Base-by-base conservation (phyloP, 2,888 invertebrate genomes). In the Eupeodes latifasciatus region DNA sequence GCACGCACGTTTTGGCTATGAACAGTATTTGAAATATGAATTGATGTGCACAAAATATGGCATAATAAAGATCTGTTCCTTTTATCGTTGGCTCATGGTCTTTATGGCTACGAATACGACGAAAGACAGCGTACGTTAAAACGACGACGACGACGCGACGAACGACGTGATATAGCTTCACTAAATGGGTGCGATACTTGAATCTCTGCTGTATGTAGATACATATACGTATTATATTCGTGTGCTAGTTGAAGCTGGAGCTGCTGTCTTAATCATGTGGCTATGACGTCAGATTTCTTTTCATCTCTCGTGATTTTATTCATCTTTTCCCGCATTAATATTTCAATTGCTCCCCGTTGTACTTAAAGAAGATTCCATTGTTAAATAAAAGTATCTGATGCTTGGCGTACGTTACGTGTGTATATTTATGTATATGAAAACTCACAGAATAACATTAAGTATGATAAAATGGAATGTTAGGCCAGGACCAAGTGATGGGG, bases 241-340 rank as follows among this genome's bases (percentile, higher is more conserved):
- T 27, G 27, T 27, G 27, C 2, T 27, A 27, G 27, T 27, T 27
- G 27, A 27, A 1, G 27, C 27, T 27, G 27, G 27, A 27, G 2
- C 6, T 59, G 66, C 47, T 66, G 66, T 40, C 49, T 66, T 69
- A 53, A 69, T 69, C 69, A 36, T 55, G 40, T 19, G 14, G 44
- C 53, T 19, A 72, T 79, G 79, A 79, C 62, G 79, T 79, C 79
- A 79, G 62, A 64, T 64, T 27, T 62, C 71, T 44, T 79, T 79
- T 71, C 55, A 69, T 19, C 55, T 27, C 71, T 71, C 55, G 27
- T 55, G 51, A 79, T 71, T 47, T 53, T 79, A 79, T 71, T 47
- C 79, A 55, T 79, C 7, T 79, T 62, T 34, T 40, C 34, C 51
- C 44, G 62, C 79, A 79, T 79, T 79, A 62, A 71, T 71, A 71